Evolutionary conservation across 2,888 invertebrate species (phyloP), one percentile per base, ranked within the genome.

Genomic region (Apocheima hispidaria): DNA sequence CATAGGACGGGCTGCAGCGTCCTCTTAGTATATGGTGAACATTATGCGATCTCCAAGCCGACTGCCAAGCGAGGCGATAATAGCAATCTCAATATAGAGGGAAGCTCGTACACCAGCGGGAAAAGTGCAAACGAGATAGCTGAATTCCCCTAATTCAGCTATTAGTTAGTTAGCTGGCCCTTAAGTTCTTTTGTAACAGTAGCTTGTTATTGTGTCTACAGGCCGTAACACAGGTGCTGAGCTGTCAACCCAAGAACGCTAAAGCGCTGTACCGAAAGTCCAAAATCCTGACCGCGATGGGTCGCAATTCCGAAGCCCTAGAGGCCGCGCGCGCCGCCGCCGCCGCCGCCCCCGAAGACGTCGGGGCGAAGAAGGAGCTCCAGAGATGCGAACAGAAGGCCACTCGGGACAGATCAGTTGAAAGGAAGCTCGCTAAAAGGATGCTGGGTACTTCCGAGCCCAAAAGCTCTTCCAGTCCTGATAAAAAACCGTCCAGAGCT

Each of bases 211-310:
- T 12, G 1, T 49, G 3, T 14, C 66, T 66, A 0, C 94, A 95
- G 84, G 97, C 97, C 7, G 96, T 98, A 26, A 96, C 97, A 51
- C 94, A 95, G 78, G 98, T 98, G 2, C 89, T 98, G 12, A 93
- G 95, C 65, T 96, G 96, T 77, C 97, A 98, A 81, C 98, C 98
- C 0, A 90, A 95, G 63, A 98, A 99, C 90, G 96, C 97, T 0
- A 99, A 99, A 86, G 98, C 98, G 0, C 89, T 98, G 12, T 98
- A 96, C 83, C 95, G 98, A 77, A 97, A 98, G 60, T 83, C 90
- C 0, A 87, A 90, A 50, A 92, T 93, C 21, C 75, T 93, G 0
- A 82, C 88, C 1, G 87, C 87, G 0, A 90, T 91, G 90, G 92
- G 92, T 0, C 95, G 97, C 56, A 94, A 95, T 43, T 85, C 94